Conservation (phyloP, 2,888 invertebrate species). For the Schizotus pectinicornis region DNA sequence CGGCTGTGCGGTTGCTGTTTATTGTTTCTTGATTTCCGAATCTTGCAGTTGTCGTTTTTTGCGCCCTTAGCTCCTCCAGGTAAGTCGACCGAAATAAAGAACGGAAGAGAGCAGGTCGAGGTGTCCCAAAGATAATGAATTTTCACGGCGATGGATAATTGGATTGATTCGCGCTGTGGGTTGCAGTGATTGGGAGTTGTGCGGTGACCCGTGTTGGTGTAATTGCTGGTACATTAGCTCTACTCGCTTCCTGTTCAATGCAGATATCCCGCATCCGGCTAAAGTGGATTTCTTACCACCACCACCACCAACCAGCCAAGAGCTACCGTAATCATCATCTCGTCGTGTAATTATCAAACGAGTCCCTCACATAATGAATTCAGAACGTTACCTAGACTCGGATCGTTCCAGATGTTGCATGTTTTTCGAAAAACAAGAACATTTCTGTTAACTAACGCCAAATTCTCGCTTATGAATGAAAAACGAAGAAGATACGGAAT, state of each 20-base stretch:
- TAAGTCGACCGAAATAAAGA: too few relatives aligned
- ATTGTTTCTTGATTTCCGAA: too few relatives aligned
- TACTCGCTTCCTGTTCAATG: constrained; percentile 53
- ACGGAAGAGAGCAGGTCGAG: not conserved
- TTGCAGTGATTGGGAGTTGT: constrained; percentile 25
- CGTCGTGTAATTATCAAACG: not conserved
- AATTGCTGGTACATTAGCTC: constrained; percentile 38
- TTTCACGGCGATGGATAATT: constrained; percentile 16
- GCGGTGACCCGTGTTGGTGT: constrained; percentile 39
- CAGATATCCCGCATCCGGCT: constrained; percentile 56
- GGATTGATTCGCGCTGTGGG: constrained; percentile 24
- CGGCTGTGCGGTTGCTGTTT: too few relatives aligned
- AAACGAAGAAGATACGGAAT: too few relatives aligned
- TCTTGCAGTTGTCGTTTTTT: too few relatives aligned
- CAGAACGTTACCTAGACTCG: too few relatives aligned
- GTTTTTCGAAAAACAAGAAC: too few relatives aligned
- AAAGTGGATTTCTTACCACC: constrained; percentile 21
- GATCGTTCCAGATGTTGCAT: too few relatives aligned
- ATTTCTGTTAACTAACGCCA: too few relatives aligned
- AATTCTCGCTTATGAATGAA: too few relatives aligned
- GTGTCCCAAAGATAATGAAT: constrained; percentile 1
- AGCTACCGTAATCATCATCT: constrained; percentile 2
- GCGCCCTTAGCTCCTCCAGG: too few relatives aligned
- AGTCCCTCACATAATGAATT: constrained; percentile 4
- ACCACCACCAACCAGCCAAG: constrained; percentile 4